Base-by-base conservation (phyloP, 2,888 invertebrate species). In the Nemapogon koenigi region DNA sequence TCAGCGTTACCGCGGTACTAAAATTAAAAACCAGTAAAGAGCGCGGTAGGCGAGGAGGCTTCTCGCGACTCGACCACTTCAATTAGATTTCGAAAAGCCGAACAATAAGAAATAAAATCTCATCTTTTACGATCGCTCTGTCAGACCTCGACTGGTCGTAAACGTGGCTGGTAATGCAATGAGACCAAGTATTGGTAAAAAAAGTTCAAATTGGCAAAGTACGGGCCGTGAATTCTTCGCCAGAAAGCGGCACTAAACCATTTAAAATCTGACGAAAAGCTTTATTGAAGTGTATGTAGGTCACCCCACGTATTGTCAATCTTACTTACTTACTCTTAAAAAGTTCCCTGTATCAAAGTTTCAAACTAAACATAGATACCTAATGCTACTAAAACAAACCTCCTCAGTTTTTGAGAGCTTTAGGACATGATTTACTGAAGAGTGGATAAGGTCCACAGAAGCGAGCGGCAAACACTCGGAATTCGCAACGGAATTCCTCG, bases 71-170 rank as follows among this genome's bases (percentile, higher is more conserved):
- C 28, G 31, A 7, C 59, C 52, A 62, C 70, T 75, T 72, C 78
- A 73, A 78, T 76, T 75, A 72, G 72, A 71, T 71, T 75, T 76
- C 66, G 70, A 71, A 71, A 69, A 68, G 62, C 63, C 66, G 75
- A 73, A 76, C 78, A 78, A 78, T 78, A 75, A 76, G 75, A 68
- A 69, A 72, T 78, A 76, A 76, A 78, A 72, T 71, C 52, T 56
- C 66, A 56, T 62, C 71, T 66, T 78, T 78, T 75, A 76, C 72
- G 76, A 73, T 53, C 59, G 43, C 52, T 52, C 60, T 63, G 73
- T 69, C 71, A 68, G n/a, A n/a, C n/a, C n/a, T n/a, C n/a, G n/a
- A n/a, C n/a, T n/a, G n/a, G 64, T 52, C 68, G 57, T 63, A 37
- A 37, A 37, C 27, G 15, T 14, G 28, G 13, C 11, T 18, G 22